These are phyloP conservation scores for Herpetotheres cachinnans DNA, from an alignment of 2,113 vertebrate genomes.

Conservation along the genomic window DNA sequence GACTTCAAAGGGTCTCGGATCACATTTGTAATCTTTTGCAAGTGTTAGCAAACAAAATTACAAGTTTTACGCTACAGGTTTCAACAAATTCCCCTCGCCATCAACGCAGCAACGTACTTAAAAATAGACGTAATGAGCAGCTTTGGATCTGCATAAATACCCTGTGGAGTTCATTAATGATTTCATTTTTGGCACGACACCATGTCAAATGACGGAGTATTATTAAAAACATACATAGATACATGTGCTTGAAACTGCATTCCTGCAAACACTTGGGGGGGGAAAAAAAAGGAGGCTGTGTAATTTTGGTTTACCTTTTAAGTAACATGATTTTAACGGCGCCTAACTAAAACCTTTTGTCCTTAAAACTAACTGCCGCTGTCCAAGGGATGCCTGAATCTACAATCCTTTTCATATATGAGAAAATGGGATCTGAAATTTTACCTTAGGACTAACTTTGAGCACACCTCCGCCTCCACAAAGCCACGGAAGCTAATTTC, in stretches of 20 bases:
- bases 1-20: constrained; percentile 39
- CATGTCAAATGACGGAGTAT: background rate
- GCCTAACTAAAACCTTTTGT: background rate
- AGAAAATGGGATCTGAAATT: background rate
- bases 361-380: background rate
- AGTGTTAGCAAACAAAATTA: constrained; percentile 63
- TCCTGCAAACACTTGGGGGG: background rate
- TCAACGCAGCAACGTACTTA: background rate
- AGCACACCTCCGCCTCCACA: background rate
- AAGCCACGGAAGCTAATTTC: background rate
- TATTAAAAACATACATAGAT: constrained; percentile 25
- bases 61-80: constrained; percentile 46
- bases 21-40: constrained; percentile 30
- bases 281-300: background rate
- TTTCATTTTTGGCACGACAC: constrained; percentile 48
- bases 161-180: constrained; percentile 37
- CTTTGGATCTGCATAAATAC: constrained; percentile 35
- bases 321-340: background rate
- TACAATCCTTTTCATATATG: background rate
- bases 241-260: background rate
- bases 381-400: background rate
- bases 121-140: constrained; percentile 44
- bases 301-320: background rate
- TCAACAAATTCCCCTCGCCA: constrained; percentile 16
- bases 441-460: background rate